A percentile compares a stretch with the other conserved stretches of the same genome.
These are phyloP conservation scores for Pinctada fucata DNA, from an alignment of 2,888 invertebrate species.

Conservation along the genomic window DNA sequence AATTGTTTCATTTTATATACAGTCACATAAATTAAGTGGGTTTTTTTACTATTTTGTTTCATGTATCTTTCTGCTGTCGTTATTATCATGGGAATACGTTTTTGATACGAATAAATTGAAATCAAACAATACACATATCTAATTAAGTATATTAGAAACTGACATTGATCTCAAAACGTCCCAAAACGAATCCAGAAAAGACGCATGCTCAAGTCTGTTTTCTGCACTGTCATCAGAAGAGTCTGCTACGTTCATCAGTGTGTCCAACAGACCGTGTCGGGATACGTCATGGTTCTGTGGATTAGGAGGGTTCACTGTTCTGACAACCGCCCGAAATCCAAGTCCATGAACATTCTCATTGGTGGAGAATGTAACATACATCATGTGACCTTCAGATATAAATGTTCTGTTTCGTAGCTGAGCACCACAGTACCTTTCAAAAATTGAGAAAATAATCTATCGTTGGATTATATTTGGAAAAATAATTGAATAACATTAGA, in stretches of 20 bases:
- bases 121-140: background rate
- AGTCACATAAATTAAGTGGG: too few species aligned
- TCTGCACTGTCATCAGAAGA: background rate
- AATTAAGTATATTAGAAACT: background rate
- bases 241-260: background rate
- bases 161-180: background rate
- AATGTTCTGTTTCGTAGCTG: constrained; percentile 38
- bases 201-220: background rate
- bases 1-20: too few species aligned
- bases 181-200: background rate
- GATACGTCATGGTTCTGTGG: background rate
- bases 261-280: background rate
- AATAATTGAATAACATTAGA: too few species aligned
- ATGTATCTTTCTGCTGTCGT: too few species aligned
- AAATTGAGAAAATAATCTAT: too few species aligned
- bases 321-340: constrained; percentile 18
- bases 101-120: too few species aligned
- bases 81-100: too few species aligned
- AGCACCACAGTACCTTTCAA: constrained; percentile 42
- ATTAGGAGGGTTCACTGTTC: background rate
- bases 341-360: constrained; percentile 16
- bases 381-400: constrained; percentile 39
- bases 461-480: too few species aligned
- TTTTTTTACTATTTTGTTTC: too few species aligned
- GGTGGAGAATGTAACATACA: constrained; percentile 30